Evolutionary conservation across 1,140 invertebrate genomes (phyloP), one percentile per base, ranked within the genome.

Genomic region (Oryzaephilus surinamensis): DNA sequence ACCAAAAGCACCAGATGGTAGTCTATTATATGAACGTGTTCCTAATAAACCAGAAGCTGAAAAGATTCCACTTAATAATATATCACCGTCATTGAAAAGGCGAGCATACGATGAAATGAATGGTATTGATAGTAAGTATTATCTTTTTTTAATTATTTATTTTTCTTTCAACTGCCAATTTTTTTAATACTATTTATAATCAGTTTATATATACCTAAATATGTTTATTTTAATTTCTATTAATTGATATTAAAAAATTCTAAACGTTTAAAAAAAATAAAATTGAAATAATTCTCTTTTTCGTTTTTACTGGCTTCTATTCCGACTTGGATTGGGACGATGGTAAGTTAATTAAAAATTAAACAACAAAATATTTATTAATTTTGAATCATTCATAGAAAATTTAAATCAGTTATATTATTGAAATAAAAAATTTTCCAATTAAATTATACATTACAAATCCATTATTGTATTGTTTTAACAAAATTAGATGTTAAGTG

Each of bases 91-190:
- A 32, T 60, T 84, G 42, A 86, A 83, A 63, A 74, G 83, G 63
- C 69, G 82, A 41, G 70, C 74, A 4, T 90, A 86, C 62, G 86
- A 91, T 53, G 87, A 93, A 61, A 74, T 85, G 44, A 92, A 93
- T 70, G 88, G 88, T 44, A 76, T 86, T 48, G 85, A 89, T 70
- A 81, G 84, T 87, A 73, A 79, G 72, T 73, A 60, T 40, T 33
- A 18, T 44, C 48, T 42, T 39, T 46, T n/a, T n/a, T n/a, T n/a
- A n/a, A n/a, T n/a, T 37, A 30, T 40, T 50, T 39, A n/a, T 37
- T 32, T 43, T 46, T 6, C 14, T 43, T 27, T n/a, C n/a, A n/a
- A n/a, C n/a, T n/a, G n/a, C n/a, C n/a, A n/a, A n/a, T n/a, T n/a
- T n/a, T n/a, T n/a, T n/a, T n/a, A n/a, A n/a, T n/a, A n/a, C n/a